Percentiles rank a stretch among this genome's conserved stretches.
Conservation (phyloP, 2,888 invertebrate genomes). For the Andrena bicolor region DNA sequence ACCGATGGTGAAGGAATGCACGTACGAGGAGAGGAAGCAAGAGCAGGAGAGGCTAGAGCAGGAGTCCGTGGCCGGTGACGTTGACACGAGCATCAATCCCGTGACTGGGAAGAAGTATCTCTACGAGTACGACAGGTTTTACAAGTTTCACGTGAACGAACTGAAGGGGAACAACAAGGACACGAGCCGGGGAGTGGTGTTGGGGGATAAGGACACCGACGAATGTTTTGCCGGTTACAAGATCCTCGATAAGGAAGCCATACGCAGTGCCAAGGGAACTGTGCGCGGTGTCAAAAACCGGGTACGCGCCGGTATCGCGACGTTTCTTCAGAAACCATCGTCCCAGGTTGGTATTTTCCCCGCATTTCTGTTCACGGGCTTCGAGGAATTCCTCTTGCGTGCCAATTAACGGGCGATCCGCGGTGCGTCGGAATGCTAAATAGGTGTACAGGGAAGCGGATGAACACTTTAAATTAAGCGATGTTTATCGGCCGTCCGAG, state of each 20-base stretch:
- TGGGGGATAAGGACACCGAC: constrained; percentile 85
- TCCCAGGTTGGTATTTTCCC: constrained; percentile 89
- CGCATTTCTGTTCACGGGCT: not conserved
- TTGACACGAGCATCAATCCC: constrained; percentile 73
- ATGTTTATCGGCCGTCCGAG: constrained; percentile 37
- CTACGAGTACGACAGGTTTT: constrained; percentile 92
- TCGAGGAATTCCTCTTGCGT: constrained; percentile 41
- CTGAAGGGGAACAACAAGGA: constrained; percentile 84
- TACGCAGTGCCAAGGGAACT: constrained; percentile 96
- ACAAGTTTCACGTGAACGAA: constrained; percentile 94
- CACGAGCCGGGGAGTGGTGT: constrained; percentile 59
- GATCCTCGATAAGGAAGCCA: constrained; percentile 91
- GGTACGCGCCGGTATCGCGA: constrained; percentile 97
- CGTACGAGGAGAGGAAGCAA: constrained; percentile 89
- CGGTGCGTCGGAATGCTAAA: constrained; percentile 38
- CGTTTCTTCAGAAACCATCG: constrained; percentile 94
- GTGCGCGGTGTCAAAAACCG: constrained; percentile 97
- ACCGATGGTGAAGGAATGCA: constrained; percentile 88
- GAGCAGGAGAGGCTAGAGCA: constrained; percentile 84
- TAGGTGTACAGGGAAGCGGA: constrained; percentile 37
- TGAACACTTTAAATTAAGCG: constrained; percentile 53
- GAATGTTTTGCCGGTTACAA: constrained; percentile 93
- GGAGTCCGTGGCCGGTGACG: constrained; percentile 70
- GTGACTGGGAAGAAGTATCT: constrained; percentile 86
- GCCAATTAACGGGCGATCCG: constrained; percentile 53